phyloP scores from a whole-genome alignment of 2,113 vertebrate genomes.

The Trichechus manatus region DNA sequence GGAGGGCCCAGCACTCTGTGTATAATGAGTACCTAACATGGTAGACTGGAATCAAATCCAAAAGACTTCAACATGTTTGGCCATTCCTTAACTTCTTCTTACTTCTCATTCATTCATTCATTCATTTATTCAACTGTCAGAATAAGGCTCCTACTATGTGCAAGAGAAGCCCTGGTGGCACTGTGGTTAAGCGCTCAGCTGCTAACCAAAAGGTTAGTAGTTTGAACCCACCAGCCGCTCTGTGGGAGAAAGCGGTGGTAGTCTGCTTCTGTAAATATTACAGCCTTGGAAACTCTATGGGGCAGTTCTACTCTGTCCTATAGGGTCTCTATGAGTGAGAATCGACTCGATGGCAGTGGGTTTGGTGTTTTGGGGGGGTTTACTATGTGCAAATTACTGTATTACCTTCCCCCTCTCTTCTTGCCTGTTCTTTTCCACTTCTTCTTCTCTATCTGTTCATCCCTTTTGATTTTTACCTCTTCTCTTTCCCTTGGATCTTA shows the following conservation, averaged over 20 bases:
- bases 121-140: neutral
- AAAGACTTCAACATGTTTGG: neutral
- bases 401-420: neutral
- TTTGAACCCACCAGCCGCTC: too few relatives aligned
- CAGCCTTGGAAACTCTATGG: too few relatives aligned
- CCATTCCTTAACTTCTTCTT: neutral
- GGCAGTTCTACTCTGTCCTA: too few relatives aligned
- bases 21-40: neutral
- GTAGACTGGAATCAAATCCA: neutral
- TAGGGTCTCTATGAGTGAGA: too few relatives aligned
- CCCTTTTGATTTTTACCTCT: neutral
- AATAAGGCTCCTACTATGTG: neutral
- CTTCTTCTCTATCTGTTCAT: neutral
- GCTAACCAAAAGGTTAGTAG: too few relatives aligned
- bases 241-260: too few relatives aligned
- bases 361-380: too few relatives aligned
- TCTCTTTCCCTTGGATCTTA: neutral
- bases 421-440: neutral
- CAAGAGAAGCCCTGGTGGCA: too few relatives aligned
- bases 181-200: too few relatives aligned
- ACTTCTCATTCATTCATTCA: neutral
- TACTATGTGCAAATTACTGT: neutral
- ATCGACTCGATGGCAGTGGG: too few relatives aligned
- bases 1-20: neutral
- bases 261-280: too few relatives aligned